Conservation (phyloP, 2,113 vertebrate genomes). For the Percopsis transmontana region DNA sequence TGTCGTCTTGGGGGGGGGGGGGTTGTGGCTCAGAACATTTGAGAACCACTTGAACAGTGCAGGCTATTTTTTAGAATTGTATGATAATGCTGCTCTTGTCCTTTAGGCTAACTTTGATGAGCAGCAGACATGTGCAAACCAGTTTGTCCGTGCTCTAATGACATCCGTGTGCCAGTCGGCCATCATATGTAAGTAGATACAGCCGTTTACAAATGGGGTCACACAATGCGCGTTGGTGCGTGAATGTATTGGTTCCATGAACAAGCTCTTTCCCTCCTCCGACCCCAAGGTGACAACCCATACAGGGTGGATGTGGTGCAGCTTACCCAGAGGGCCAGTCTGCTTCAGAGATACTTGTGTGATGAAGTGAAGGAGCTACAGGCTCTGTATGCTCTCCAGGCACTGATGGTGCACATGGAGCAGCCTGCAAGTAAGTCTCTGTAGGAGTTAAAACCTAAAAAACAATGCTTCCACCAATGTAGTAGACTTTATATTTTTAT, state of each 20-base stretch:
- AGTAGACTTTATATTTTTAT: background rate
- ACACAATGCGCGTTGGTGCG: too few species aligned
- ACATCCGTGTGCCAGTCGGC: slow-evolving; percentile 90
- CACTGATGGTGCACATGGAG: slow-evolving; percentile 94
- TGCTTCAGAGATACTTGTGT: slow-evolving; percentile 89
- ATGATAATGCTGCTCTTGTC: background rate
- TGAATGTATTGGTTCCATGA: background rate
- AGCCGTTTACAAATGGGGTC: background rate
- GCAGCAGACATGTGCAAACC: slow-evolving; percentile 83
- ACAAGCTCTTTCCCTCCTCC: background rate
- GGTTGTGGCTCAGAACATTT: too few species aligned
- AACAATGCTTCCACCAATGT: background rate
- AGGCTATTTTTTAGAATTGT: too few species aligned
- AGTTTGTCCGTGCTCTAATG: slow-evolving; percentile 90
- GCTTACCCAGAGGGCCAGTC: slow-evolving; percentile 83
- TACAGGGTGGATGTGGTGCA: slow-evolving; percentile 83
- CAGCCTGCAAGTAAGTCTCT: slow-evolving; percentile 91
- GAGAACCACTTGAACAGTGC: too few species aligned
- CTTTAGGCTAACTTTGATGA: slow-evolving; percentile 88
- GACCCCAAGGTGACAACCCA: slow-evolving; percentile 83
- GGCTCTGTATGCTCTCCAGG: slow-evolving; percentile 93
- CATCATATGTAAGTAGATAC: slow-evolving; percentile 86
- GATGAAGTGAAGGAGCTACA: slow-evolving; percentile 94
- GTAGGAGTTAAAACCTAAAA: background rate
- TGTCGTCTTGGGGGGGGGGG: too few species aligned